Base-by-base conservation (phyloP, 2,113 vertebrate genomes). In the Xyliphius kryptos region DNA sequence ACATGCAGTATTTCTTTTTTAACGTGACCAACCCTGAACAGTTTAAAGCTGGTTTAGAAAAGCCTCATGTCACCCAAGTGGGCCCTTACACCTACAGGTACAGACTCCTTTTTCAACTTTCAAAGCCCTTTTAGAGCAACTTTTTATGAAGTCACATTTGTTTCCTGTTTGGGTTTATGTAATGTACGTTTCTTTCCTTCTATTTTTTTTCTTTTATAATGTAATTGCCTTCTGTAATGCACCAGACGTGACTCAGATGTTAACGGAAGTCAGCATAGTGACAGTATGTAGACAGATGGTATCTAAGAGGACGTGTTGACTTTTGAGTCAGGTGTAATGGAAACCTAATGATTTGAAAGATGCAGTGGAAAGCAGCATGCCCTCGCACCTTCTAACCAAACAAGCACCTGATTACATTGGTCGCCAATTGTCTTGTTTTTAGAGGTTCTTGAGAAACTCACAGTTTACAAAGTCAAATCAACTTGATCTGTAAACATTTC, bases 31-130 rank as follows among this genome's bases (percentile, higher is more conserved):
- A 98, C 44, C 90, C 94, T 15, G 71, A 89, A n/a, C 92, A 88
- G 75, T 88, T 98, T 67, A 70, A 96, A 20, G 70, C 73, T 16
- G 96, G 96, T 0, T 43, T 9, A 22, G 88, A 84, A 55, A 89
- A 77, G 63, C 89, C 95, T n/a, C 71, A 76, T 0, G 79, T 98
- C 2, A 82, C 89, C 70, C 90, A 98, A 80, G 88, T 91, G 48
- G 96, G 95, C 17, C 95, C 96, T 0, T 98, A 97, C 66, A 97
- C 93, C 16, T 98, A 98, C 88, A 91, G 92, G 96, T 97, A 80
- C 12, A 63, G 17, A 32, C 26, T 32, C 26, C 26, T 6, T 3
- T 32, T 32, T 32, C 26, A 32, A 32, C 26, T 32, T 32, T 32
- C 7, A 32, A 32, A 32, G 26, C 26, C 26, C 4, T 32, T 32